Conservation (phyloP, 1,140 invertebrate species). For the Euwallacea fornicatus region DNA sequence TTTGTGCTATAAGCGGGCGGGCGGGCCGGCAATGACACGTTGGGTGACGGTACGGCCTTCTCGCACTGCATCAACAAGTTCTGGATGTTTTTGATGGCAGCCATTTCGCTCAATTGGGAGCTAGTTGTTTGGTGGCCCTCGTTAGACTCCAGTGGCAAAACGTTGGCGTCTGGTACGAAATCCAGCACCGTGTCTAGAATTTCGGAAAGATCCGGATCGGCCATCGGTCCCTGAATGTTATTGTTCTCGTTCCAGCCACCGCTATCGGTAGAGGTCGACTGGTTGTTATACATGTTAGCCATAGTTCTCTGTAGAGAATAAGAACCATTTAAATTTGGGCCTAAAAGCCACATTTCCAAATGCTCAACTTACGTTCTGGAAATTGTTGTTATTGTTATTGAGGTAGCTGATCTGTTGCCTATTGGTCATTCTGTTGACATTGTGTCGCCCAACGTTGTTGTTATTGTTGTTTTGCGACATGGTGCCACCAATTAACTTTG, state of each 20-base stretch:
- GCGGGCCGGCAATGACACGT: slow-evolving; percentile 58
- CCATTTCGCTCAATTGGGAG: slow-evolving; percentile 67
- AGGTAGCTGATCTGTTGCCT: slow-evolving; percentile 41
- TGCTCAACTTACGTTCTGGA: slow-evolving; percentile 19
- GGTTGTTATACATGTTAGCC: slow-evolving; percentile 18
- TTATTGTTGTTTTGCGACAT: slow-evolving; percentile 52
- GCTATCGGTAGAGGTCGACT: slow-evolving; percentile 44
- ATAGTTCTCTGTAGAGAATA: background rate
- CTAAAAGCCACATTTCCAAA: background rate
- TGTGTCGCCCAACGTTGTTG: slow-evolving; percentile 31
- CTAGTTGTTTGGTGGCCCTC: slow-evolving; percentile 51
- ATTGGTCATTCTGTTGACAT: slow-evolving; percentile 34
- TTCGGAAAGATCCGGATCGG: slow-evolving; percentile 75
- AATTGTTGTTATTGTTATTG: slow-evolving; percentile 23
- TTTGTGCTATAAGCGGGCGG: slow-evolving; percentile 61
- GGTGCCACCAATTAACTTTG: slow-evolving; percentile 47
- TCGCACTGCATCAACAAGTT: slow-evolving; percentile 86
- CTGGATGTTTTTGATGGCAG: slow-evolving; percentile 88
- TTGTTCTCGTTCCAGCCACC: slow-evolving; percentile 45
- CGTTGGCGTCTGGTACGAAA: slow-evolving; percentile 66
- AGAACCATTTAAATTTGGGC: background rate
- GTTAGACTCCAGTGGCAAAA: slow-evolving; percentile 57
- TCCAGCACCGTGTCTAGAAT: slow-evolving; percentile 84
- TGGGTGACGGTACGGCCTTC: slow-evolving; percentile 64
- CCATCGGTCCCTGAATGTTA: slow-evolving; percentile 45